Percentiles rank a stretch among this genome's conserved stretches.
These are phyloP conservation scores for Pachymerium ferrugineum DNA, from an alignment of 2,888 invertebrate genomes.

Conservation along the genomic window DNA sequence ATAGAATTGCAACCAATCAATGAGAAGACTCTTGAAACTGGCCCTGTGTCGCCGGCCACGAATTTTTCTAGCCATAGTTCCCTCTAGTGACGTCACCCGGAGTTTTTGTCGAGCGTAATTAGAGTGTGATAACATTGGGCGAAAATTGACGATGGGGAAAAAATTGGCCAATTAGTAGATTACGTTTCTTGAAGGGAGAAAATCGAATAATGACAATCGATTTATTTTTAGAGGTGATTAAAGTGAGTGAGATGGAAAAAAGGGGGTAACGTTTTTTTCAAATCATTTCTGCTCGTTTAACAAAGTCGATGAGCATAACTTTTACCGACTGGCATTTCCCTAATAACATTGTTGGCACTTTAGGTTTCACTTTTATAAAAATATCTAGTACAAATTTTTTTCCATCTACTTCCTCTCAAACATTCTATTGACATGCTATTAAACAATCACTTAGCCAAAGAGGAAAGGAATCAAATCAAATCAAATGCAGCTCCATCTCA, in stretches of 20 bases:
- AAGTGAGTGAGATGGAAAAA: too few species aligned
- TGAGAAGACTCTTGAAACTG: neutral
- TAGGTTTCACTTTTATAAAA: too few species aligned
- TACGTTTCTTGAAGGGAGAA: too few species aligned
- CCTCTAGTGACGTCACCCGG: neutral
- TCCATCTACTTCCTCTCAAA: neutral
- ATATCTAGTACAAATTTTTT: neutral
- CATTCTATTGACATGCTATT: constrained; percentile 17
- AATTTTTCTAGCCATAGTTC: neutral
- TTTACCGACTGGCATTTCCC: too few species aligned
- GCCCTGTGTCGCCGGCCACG: neutral
- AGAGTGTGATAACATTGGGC: neutral
- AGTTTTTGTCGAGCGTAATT: neutral
- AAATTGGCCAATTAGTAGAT: neutral
- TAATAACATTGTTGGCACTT: too few species aligned
- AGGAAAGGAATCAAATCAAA: neutral
- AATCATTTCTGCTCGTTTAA: too few species aligned
- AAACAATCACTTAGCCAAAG: constrained; percentile 17
- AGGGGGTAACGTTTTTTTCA: too few species aligned
- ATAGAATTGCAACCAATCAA: constrained; percentile 21
- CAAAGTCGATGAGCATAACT: too few species aligned
- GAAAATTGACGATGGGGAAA: neutral
- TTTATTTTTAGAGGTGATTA: too few species aligned
- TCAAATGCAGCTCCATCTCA: neutral
- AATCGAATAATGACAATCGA: too few species aligned